Conservation (phyloP, 2,888 invertebrate species). For the Bimastos eiseni region DNA sequence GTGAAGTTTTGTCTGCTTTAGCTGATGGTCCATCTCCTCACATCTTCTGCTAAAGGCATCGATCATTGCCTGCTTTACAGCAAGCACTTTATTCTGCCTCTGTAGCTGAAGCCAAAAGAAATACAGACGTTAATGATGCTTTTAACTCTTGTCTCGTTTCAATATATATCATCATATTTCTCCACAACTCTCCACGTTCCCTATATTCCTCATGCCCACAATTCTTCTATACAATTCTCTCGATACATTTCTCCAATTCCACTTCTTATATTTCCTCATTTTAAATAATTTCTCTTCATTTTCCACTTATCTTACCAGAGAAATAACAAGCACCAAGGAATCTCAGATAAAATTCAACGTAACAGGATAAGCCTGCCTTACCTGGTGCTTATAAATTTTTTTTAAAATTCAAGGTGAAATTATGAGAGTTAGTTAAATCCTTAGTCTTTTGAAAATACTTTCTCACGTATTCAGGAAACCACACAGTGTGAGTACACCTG, state of each 20-base stretch:
- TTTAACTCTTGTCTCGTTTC: background rate
- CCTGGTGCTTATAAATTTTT: too few species aligned
- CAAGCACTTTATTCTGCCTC: slow-evolving; percentile 3
- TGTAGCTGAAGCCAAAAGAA: background rate
- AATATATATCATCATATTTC: background rate
- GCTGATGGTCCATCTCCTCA: background rate
- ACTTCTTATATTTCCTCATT: background rate
- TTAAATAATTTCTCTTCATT: background rate
- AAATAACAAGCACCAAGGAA: too few species aligned
- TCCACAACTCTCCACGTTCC: background rate
- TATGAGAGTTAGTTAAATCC: too few species aligned
- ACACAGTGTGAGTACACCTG: too few species aligned
- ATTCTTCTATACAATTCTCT: background rate
- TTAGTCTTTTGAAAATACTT: background rate
- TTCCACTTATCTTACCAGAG: too few species aligned
- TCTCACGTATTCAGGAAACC: background rate
- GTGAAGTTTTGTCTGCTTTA: background rate
- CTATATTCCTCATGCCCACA: background rate
- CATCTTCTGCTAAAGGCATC: slow-evolving; percentile 16
- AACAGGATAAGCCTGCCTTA: too few species aligned
- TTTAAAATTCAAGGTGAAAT: too few species aligned
- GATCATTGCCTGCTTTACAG: background rate
- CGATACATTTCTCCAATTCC: background rate
- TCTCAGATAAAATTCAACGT: too few species aligned
- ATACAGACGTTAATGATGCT: background rate